These are phyloP conservation scores for Ophioninae sp. DNA, from an alignment of 2,888 invertebrate genomes.

Conservation along the genomic window DNA sequence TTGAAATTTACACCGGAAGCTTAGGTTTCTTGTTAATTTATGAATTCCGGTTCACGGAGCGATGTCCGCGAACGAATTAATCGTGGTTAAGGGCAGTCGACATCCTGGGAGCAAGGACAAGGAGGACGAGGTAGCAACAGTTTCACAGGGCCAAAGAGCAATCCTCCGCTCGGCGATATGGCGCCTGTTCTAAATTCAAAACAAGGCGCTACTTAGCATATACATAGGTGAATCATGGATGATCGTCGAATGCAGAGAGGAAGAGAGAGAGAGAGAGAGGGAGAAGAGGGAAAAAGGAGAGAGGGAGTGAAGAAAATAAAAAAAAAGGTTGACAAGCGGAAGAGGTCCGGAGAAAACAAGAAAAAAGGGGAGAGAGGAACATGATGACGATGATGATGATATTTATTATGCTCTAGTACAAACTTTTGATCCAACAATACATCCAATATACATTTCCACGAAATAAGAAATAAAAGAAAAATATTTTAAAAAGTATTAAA, in stretches of 20 bases:
- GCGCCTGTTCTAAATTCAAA: conserved; percentile 81
- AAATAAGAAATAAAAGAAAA: too few relatives aligned
- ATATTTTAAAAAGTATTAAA: too few relatives aligned
- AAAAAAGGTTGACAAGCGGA: conserved; percentile 63
- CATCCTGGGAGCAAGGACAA: conserved; percentile 59
- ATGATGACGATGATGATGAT: too few relatives aligned
- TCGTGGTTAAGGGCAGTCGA: conserved; percentile 39
- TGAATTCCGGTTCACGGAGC: background rate
- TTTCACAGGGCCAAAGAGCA: conserved; percentile 79
- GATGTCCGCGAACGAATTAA: conserved; percentile 58
- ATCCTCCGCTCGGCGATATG: conserved; percentile 79
- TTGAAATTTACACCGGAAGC: background rate
- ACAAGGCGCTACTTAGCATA: conserved; percentile 81
- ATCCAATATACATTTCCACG: too few relatives aligned
- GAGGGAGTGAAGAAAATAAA: conserved; percentile 12
- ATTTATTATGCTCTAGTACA: too few relatives aligned
- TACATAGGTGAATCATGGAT: conserved; percentile 70
- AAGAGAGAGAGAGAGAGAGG: conserved; percentile 17
- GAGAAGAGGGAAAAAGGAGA: conserved; percentile 8
- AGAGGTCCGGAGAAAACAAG: conserved; percentile 3
- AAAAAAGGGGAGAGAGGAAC: conserved; percentile 50
- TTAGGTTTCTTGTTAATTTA: background rate
- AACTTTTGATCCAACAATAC: too few relatives aligned
- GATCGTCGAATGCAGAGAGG: conserved; percentile 9
- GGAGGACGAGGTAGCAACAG: conserved; percentile 62